Evolutionary conservation across 2,888 invertebrate genomes (phyloP).

Genomic region (Leptura quadrifasciata): DNA sequence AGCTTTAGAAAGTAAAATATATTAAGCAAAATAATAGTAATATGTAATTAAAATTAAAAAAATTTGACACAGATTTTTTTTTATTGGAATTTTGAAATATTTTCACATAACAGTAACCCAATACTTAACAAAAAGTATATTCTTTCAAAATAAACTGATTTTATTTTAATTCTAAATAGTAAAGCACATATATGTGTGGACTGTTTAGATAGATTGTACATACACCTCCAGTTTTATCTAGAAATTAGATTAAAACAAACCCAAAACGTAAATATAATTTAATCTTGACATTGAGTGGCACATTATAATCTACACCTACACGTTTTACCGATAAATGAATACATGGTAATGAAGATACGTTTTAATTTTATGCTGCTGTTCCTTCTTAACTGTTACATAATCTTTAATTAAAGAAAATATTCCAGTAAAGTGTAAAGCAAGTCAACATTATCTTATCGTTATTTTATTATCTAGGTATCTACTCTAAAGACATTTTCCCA

Average conservation of each 20-base stretch:
- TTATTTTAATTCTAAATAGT: too few relatives aligned
- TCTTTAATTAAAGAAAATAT: conserved; percentile 7
- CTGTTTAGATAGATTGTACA: neutral
- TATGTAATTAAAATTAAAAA: too few relatives aligned
- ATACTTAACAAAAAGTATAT: too few relatives aligned
- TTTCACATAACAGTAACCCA: too few relatives aligned
- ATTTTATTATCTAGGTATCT: neutral
- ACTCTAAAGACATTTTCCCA: neutral
- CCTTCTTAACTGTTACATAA: neutral
- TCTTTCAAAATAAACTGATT: too few relatives aligned
- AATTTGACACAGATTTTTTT: too few relatives aligned
- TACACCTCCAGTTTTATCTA: neutral
- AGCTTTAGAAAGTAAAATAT: too few relatives aligned
- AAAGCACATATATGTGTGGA: neutral
- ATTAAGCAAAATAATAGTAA: too few relatives aligned
- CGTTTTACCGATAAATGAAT: neutral
- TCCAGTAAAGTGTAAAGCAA: neutral
- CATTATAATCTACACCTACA: neutral
- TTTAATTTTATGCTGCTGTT: neutral
- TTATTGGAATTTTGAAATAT: too few relatives aligned
- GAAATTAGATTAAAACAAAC: neutral
- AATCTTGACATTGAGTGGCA: neutral
- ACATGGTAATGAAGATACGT: neutral
- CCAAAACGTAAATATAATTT: neutral
- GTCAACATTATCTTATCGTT: neutral